Conservation (phyloP, 2,113 vertebrate species). For the Spermophilus dauricus region DNA sequence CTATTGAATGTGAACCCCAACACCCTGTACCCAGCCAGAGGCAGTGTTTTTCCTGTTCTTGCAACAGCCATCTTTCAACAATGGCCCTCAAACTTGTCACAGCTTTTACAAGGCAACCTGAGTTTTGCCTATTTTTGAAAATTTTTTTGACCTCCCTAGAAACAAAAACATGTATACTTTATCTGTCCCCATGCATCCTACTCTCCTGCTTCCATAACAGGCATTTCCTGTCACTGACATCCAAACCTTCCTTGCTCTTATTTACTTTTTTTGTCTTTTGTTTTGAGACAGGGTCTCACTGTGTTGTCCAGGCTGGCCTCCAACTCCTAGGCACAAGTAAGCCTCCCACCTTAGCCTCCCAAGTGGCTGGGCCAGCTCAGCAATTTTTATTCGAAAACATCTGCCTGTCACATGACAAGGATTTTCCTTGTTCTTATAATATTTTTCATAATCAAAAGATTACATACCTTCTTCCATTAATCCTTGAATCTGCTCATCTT, state of each 20-base stretch:
- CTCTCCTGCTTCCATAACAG: background rate
- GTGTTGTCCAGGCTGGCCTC: background rate
- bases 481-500: conserved; percentile 98
- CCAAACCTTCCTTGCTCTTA: background rate
- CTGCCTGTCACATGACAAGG: background rate
- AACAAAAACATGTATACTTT: conserved; percentile 5
- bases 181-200: background rate
- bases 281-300: background rate
- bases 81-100: background rate
- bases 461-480: conserved; percentile 96
- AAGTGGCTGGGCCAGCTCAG: background rate
- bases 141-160: background rate
- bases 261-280: background rate
- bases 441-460: conserved; percentile 49
- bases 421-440: conserved; percentile 17
- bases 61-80: background rate
- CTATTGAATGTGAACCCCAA: background rate
- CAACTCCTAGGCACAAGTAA: background rate
- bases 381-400: conserved; percentile 11
- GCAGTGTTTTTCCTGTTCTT: background rate
- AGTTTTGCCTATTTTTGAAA: background rate
- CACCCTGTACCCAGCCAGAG: background rate
- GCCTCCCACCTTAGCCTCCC: background rate
- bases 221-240: background rate
- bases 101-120: background rate